A percentile compares a stretch with the other conserved stretches of the same genome.
phyloP scores from a whole-genome alignment of 2,888 invertebrate species.

The Latrodectus elegans region DNA sequence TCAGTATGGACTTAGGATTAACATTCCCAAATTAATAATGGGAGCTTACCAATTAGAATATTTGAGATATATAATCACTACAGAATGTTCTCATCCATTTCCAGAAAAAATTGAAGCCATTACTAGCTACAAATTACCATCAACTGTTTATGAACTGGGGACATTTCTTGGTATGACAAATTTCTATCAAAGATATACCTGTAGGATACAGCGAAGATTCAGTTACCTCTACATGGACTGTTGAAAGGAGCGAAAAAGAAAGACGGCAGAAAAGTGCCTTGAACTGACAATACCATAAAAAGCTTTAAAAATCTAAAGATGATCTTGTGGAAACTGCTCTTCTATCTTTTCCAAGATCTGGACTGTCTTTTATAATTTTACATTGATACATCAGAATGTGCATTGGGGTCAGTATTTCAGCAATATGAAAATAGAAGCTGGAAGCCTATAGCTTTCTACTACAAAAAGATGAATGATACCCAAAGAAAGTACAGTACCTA shows the following conservation, averaged over 20 bases:
- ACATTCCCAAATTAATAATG: neutral
- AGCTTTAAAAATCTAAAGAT: conserved; percentile 35
- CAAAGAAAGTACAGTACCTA: conserved; percentile 30
- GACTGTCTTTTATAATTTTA: conserved; percentile 2
- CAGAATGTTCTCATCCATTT: neutral
- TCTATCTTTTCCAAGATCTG: conserved; percentile 33
- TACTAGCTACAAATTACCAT: conserved; percentile 14
- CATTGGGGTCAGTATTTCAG: conserved; percentile 72
- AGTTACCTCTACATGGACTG: conserved; percentile 41
- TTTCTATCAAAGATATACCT: conserved; percentile 59
- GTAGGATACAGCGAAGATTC: conserved; percentile 19
- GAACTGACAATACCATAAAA: neutral
- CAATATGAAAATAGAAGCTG: conserved; percentile 70
- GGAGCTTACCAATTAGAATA: neutral
- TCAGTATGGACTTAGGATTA: conserved; percentile 12
- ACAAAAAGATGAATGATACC: conserved; percentile 9
- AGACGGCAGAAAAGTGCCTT: neutral
- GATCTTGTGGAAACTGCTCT: conserved; percentile 34
- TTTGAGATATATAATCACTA: no score
- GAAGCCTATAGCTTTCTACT: conserved; percentile 61
- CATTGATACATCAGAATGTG: conserved; percentile 46
- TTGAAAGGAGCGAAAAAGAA: conserved; percentile 29
- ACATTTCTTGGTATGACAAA: conserved; percentile 63
- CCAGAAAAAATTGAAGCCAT: conserved; percentile 37
- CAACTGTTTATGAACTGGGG: conserved; percentile 19